Evolutionary conservation across 2,888 invertebrate genomes (phyloP), one percentile per base, ranked within the genome.

Genomic region (Tiliacea citrago): DNA sequence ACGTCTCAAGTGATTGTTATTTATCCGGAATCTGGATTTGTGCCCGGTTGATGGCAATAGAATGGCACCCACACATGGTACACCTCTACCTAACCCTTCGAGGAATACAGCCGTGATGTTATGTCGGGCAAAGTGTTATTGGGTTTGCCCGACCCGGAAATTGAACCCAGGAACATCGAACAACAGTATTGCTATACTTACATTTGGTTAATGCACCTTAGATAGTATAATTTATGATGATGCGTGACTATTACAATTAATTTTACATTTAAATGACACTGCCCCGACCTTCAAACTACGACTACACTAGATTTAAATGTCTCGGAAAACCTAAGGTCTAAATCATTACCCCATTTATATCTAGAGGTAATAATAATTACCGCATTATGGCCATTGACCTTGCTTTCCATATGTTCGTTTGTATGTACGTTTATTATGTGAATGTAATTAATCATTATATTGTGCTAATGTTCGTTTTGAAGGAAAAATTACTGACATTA

Each of bases 301-400:
- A 69, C 53, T 78, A 66, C 51, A 57, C 62, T 78, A 80, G 61
- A 67, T 76, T 18, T 13, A 62, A 53, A 73, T 60, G 70, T 75
- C 84, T 86, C 42, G 61, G 82, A 81, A 79, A 75, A 76, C 9
- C 49, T 85, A 84, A 86, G 85, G 86, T 85, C 87, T 83, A 73
- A 86, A 75, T 81, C 77, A 86, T 86, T 86, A 86, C 60, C 47
- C 71, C 74, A 79, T 76, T 73, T 76, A 62, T 72, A 72, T 67
- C 65, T 77, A 73, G 60, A 85, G 77, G 85, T 79, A 85, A 81
- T 55, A 70, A 77, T 87, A 80, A 85, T 86, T 85, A 86, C 61
- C 21, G 51, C 35, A 67, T 68, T 83, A 86, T 80, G 79, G 77
- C 51, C 74, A 82, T 53, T 66, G 86, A 79, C 88, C 88, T 88